A percentile compares a stretch with the other conserved stretches of the same genome.
phyloP scores from a whole-genome alignment of 2,888 invertebrate genomes.

The Philaethria dido region DNA sequence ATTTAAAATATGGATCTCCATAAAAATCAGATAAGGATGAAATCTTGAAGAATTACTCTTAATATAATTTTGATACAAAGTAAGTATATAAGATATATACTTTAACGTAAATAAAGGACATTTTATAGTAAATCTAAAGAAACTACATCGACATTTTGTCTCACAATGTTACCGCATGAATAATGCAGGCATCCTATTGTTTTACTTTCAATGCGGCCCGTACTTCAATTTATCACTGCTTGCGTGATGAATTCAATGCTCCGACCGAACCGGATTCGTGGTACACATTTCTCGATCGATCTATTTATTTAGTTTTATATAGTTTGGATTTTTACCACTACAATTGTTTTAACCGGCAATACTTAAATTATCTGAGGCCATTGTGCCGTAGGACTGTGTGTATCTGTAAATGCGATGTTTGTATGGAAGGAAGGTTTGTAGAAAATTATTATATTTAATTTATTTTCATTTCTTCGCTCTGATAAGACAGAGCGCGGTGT shows the following conservation, averaged over 20 bases:
- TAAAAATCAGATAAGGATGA: too few species aligned
- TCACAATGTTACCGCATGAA: slow-evolving; percentile 51
- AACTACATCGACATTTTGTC: slow-evolving; percentile 27
- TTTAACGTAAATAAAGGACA: background rate
- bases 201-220: slow-evolving; percentile 56
- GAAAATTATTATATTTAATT: too few species aligned
- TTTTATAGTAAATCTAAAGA: slow-evolving; percentile 10
- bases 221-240: slow-evolving; percentile 58
- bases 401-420: too few species aligned
- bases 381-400: too few species aligned
- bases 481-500: too few species aligned
- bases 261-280: slow-evolving; percentile 45
- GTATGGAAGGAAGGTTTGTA: too few species aligned
- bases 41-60: too few species aligned
- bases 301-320: slow-evolving; percentile 29
- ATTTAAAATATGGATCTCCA: too few species aligned
- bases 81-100: background rate
- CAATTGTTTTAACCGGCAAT: too few species aligned
- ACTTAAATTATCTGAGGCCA: too few species aligned
- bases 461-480: too few species aligned
- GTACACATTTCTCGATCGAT: slow-evolving; percentile 33
- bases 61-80: too few species aligned
- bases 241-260: slow-evolving; percentile 48
- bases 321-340: background rate
- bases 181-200: slow-evolving; percentile 55